Percentiles rank a stretch among this genome's conserved stretches.
These are phyloP conservation scores for Drosophila silvestris DNA, from an alignment of 2,888 invertebrate species.

Conservation along the genomic window DNA sequence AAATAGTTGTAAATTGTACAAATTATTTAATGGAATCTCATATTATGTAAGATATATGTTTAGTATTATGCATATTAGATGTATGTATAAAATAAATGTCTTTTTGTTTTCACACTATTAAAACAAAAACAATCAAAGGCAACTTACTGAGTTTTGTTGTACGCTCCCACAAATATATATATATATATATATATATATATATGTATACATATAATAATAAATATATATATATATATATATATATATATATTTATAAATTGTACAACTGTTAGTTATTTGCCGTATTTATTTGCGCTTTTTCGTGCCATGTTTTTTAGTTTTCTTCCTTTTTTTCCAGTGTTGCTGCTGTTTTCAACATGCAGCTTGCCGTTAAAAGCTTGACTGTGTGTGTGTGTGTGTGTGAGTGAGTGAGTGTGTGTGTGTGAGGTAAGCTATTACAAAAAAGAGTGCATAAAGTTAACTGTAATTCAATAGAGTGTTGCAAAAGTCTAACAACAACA, in stretches of 20 bases:
- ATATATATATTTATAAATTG: neutral
- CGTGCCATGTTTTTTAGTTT: slow-evolving; percentile 5
- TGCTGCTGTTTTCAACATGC: neutral
- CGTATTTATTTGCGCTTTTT: slow-evolving; percentile 31
- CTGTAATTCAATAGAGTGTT: slow-evolving; percentile 13
- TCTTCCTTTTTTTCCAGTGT: slow-evolving; percentile 1
- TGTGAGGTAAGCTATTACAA: neutral
- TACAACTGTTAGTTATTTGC: slow-evolving; percentile 4
- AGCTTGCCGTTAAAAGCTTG: slow-evolving; percentile 21
- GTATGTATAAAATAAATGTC: slow-evolving; percentile 66
- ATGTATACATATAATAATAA: neutral
- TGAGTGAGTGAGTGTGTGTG: neutral
- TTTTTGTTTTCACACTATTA: slow-evolving; percentile 50
- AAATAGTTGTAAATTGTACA: slow-evolving; percentile 42
- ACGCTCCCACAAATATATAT: slow-evolving; percentile 6
- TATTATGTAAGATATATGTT: slow-evolving; percentile 25
- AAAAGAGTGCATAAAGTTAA: neutral
- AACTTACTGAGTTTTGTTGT: slow-evolving; percentile 12
- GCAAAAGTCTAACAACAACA: slow-evolving; percentile 4
- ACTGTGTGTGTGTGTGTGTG: slow-evolving; percentile 6
- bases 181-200: neutral
- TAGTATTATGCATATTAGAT: slow-evolving; percentile 21
- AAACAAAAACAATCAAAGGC: neutral
- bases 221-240: neutral
- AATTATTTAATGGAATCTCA: slow-evolving; percentile 55